Evolutionary conservation across 2,888 invertebrate genomes (phyloP).

Genomic region (Onchidella celtica): DNA sequence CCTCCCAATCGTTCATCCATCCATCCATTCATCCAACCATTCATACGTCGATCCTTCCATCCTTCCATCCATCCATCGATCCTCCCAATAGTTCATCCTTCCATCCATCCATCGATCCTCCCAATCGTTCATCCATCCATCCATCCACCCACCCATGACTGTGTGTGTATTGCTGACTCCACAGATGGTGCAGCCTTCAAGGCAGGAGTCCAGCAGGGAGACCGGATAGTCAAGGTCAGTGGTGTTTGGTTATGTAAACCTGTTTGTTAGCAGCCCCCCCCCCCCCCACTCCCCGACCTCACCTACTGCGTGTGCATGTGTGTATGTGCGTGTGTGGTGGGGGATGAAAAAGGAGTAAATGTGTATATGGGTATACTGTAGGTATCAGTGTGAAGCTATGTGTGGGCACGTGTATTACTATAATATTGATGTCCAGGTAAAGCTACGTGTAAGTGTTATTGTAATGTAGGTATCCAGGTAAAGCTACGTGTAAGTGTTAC

Average conservation of each 20-base stretch:
- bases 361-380: too few species aligned
- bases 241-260: too few species aligned
- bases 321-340: background rate
- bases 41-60: background rate
- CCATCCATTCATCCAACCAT: background rate
- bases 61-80: background rate
- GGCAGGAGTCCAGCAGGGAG: constrained; percentile 94
- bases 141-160: background rate
- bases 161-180: too few species aligned
- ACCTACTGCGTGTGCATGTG: background rate
- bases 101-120: background rate
- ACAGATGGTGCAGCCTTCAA: constrained; percentile 94
- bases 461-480: background rate
- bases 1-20: too few species aligned
- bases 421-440: background rate
- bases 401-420: background rate
- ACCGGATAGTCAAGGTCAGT: constrained; percentile 93
- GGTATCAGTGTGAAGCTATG: background rate
- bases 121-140: background rate
- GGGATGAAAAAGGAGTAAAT: too few species aligned
- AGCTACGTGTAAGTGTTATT: background rate
- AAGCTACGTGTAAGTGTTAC: background rate
- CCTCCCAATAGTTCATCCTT: background rate
- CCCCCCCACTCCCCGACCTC: too few species aligned
- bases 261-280: too few species aligned